These are phyloP conservation scores for Naja naja DNA, from an alignment of 2,113 vertebrate genomes.

Conservation along the genomic window DNA sequence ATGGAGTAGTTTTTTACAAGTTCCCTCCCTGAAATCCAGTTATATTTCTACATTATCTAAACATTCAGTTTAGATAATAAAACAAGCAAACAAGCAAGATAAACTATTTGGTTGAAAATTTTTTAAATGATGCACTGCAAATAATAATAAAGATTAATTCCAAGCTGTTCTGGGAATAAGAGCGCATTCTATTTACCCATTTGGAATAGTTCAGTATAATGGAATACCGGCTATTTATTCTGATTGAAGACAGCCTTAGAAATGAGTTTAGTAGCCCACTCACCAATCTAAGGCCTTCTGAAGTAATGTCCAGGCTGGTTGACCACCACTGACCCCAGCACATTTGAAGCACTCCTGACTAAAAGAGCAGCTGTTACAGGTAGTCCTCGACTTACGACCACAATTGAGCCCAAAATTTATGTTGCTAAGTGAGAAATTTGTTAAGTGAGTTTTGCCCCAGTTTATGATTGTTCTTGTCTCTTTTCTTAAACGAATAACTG, in stretches of 20 bases:
- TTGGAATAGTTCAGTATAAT: background rate
- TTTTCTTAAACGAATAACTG: too few species aligned
- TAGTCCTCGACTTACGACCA: too few species aligned
- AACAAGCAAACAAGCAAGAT: background rate
- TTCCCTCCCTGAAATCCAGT: background rate
- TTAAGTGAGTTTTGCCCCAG: too few species aligned
- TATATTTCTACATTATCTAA: background rate
- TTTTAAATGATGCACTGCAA: background rate
- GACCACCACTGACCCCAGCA: background rate
- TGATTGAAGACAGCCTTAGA: background rate
- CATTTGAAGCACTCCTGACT: background rate
- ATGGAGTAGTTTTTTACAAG: background rate
- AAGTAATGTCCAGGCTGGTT: background rate
- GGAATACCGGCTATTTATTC: background rate
- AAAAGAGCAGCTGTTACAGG: background rate
- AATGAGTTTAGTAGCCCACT: background rate
- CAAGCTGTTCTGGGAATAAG: background rate
- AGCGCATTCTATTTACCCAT: background rate
- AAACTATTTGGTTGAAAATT: background rate
- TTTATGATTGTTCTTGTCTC: too few species aligned
- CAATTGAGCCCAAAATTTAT: too few species aligned
- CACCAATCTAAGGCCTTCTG: background rate
- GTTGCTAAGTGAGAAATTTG: too few species aligned
- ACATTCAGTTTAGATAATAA: background rate
- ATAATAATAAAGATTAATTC: background rate